Conservation (phyloP, 2,797 vertebrate species). For the Triplophysa yarkandensis region DNA sequence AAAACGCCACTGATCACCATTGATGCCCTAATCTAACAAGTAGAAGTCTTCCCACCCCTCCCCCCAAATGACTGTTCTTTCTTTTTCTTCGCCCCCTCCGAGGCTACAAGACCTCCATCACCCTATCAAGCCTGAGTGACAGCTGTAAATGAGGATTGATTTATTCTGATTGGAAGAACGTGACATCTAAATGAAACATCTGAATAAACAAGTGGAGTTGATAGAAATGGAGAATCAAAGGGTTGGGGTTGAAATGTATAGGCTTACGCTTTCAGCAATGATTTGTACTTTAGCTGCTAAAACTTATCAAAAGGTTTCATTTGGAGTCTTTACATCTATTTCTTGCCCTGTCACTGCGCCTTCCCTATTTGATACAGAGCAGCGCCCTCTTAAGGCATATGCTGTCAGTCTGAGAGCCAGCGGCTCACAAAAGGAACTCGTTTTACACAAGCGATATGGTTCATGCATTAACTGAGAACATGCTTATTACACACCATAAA, state of each 20-base stretch:
- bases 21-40: neutral
- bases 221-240: neutral
- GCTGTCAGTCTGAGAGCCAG: constrained; percentile 15
- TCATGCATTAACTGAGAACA: constrained; percentile 24
- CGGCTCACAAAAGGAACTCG: constrained; percentile 40
- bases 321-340: constrained; percentile 31
- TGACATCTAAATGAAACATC: constrained; percentile 39
- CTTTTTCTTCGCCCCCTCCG: constrained; percentile 47
- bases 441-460: constrained; percentile 41
- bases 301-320: neutral
- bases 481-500: constrained; percentile 5
- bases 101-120: constrained; percentile 37
- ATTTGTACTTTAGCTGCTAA: constrained; percentile 29
- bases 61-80: constrained; percentile 18
- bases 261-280: neutral
- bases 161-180: constrained; percentile 45
- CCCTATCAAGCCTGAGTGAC: constrained; percentile 45
- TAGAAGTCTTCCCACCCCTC: neutral
- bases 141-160: constrained; percentile 55
- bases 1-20: neutral
- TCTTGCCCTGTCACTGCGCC: constrained; percentile 60
- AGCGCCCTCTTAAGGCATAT: constrained; percentile 51
- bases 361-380: constrained; percentile 15
- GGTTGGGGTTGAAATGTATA: constrained; percentile 3
- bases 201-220: constrained; percentile 12